A percentile compares a stretch with the other conserved stretches of the same genome.
phyloP scores from a whole-genome alignment of 1,140 invertebrate species.

The Steinernema feltiae region DNA sequence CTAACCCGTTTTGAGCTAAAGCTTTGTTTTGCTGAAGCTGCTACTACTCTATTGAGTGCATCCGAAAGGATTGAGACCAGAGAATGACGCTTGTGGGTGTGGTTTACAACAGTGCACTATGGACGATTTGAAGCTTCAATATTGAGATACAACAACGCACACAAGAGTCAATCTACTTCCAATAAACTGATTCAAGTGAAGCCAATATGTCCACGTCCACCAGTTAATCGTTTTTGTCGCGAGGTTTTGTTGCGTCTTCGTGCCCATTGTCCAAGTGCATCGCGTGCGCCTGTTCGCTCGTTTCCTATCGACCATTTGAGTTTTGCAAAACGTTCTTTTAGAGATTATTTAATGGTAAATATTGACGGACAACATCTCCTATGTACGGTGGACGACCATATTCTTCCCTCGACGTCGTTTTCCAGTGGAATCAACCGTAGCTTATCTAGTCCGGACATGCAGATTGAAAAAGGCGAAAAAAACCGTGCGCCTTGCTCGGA shows the following conservation, averaged over 20 bases:
- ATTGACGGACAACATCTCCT: neutral
- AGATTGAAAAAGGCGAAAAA: neutral
- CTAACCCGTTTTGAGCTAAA: neutral
- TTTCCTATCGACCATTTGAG: too few species aligned
- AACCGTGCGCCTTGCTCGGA: neutral
- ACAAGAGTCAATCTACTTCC: slow-evolving; percentile 2
- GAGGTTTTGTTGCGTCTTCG: neutral
- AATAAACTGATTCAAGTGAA: neutral
- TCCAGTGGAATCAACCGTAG: slow-evolving; percentile 14
- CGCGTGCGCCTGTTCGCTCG: neutral
- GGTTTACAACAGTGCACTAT: neutral
- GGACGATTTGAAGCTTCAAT: neutral
- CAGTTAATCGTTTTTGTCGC: neutral
- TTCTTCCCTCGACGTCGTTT: neutral
- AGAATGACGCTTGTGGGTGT: neutral
- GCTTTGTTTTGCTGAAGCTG: neutral
- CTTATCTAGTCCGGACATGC: slow-evolving; percentile 22
- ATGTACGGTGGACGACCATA: neutral
- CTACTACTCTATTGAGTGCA: neutral
- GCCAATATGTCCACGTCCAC: neutral
- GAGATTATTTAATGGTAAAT: neutral
- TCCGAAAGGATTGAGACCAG: neutral
- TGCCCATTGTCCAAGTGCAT: neutral
- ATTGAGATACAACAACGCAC: neutral
- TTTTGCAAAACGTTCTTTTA: too few species aligned